phyloP scores from a whole-genome alignment of 2,113 vertebrate genomes.

The Psilopsiagon aymara region DNA sequence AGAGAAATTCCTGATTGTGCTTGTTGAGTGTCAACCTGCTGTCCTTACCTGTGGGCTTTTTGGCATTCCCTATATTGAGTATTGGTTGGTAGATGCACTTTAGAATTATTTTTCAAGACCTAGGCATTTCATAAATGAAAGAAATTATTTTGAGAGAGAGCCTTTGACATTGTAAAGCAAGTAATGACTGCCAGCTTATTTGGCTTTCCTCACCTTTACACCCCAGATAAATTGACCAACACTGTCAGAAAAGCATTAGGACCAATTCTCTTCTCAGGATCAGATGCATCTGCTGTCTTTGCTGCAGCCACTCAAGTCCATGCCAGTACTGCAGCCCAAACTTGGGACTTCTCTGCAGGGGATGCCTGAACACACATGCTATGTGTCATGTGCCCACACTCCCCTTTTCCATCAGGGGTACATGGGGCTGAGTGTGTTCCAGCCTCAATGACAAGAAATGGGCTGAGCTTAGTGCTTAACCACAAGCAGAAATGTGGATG shows the following conservation, averaged over 20 bases:
- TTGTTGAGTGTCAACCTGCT: background rate
- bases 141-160: background rate
- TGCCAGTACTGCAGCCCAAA: fast-evolving
- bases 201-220: background rate
- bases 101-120: background rate
- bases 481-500: background rate
- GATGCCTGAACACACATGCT: background rate
- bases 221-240: background rate
- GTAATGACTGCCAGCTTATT: background rate
- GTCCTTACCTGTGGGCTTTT: background rate
- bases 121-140: background rate
- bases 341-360: background rate
- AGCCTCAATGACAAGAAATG: fast-evolving
- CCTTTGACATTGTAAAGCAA: background rate
- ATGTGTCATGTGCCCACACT: fast-evolving
- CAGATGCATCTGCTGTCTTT: background rate
- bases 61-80: background rate
- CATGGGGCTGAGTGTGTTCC: background rate
- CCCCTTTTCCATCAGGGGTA: fast-evolving
- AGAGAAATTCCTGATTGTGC: background rate
- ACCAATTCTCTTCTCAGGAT: background rate
- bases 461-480: background rate
- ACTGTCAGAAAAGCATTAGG: background rate
- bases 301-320: background rate
- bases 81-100: background rate